Evolutionary conservation across 2,797 vertebrate genomes (phyloP).

Genomic region (Rousettus madagascariensis): DNA sequence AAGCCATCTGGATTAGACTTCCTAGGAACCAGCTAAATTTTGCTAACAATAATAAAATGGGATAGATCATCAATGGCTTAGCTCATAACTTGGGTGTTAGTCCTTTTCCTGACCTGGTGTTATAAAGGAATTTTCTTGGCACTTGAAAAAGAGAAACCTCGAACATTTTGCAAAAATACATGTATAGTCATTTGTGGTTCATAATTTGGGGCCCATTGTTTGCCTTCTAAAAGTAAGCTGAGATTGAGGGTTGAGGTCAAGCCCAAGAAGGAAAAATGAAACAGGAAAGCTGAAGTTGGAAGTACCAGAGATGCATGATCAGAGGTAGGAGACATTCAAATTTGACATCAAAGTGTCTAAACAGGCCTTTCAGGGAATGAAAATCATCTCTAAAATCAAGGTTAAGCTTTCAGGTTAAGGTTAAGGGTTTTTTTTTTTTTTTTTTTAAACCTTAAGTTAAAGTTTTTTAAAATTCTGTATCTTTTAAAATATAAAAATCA

Average conservation of each 20-base stretch:
- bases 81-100: not conserved
- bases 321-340: not conserved
- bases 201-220: not conserved
- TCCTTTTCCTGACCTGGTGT: constrained; percentile 8
- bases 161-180: not conserved
- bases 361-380: not conserved
- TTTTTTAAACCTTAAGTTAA: too few species aligned
- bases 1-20: not conserved
- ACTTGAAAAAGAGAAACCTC: not conserved
- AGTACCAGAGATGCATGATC: not conserved
- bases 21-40: not conserved
- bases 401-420: not conserved
- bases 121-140: not conserved
- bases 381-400: not conserved
- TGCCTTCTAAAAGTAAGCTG: constrained; percentile 15
- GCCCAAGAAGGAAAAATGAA: not conserved
- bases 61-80: not conserved
- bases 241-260: not conserved
- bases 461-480: not conserved
- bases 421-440: too few species aligned
- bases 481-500: constrained; percentile 10
- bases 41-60: not conserved
- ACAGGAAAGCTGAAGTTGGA: not conserved
- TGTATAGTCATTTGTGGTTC: not conserved
- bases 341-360: not conserved